phyloP scores from a whole-genome alignment of 2,888 invertebrate genomes.

The Cantharis rustica region DNA sequence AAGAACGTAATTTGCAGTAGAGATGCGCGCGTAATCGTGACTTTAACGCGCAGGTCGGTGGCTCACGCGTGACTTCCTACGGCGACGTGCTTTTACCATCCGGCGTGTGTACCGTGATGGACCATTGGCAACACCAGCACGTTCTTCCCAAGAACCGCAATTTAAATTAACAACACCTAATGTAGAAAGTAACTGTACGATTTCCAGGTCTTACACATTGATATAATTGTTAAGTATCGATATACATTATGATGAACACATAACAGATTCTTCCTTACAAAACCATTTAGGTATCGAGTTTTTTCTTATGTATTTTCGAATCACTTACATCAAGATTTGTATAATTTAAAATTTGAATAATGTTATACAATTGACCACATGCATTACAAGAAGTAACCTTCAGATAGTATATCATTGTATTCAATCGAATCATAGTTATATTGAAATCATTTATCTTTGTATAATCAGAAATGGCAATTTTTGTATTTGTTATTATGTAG shows the following conservation, averaged over 20 bases:
- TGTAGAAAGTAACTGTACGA: background rate
- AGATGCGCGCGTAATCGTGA: constrained; percentile 44
- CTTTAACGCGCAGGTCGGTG: constrained; percentile 38
- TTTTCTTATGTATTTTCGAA: background rate
- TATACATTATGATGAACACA: background rate
- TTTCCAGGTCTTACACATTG: background rate
- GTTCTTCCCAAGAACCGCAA: constrained; percentile 32
- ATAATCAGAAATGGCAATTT: background rate
- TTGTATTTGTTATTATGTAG: background rate
- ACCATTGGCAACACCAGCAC: constrained; percentile 36
- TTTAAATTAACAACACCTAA: constrained; percentile 14
- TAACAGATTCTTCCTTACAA: background rate
- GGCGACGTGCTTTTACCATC: constrained; percentile 26
- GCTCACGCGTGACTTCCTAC: constrained; percentile 43
- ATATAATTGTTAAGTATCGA: background rate
- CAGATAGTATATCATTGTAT: background rate
- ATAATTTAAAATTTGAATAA: background rate
- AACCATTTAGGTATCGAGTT: background rate
- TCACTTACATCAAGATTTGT: background rate
- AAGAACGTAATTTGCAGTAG: constrained; percentile 42
- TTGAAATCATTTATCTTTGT: background rate
- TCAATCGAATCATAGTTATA: background rate
- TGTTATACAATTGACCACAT: background rate
- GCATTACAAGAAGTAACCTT: background rate
- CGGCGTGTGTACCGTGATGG: constrained; percentile 30